Conservation (phyloP, 2,888 invertebrate species). For the Uropetala carovei region DNA sequence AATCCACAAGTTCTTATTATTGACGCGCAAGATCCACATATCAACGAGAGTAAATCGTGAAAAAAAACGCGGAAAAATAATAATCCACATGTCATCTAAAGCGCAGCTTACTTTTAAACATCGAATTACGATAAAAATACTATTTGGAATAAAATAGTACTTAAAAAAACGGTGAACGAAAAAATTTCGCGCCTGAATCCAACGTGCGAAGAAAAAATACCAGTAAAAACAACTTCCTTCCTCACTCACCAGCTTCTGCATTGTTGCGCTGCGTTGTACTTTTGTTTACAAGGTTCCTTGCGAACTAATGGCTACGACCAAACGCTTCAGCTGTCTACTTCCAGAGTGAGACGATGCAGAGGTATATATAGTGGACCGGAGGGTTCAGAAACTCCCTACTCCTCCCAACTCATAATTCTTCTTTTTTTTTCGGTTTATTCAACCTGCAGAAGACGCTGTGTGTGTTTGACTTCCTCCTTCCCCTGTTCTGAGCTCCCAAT, state of each 20-base stretch:
- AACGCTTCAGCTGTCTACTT: slow-evolving; percentile 26
- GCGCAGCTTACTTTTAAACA: no score
- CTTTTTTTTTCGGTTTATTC: slow-evolving; percentile 28
- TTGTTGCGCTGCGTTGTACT: neutral
- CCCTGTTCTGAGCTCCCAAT: neutral
- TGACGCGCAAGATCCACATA: no score
- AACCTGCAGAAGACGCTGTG: neutral
- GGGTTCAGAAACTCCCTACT: slow-evolving; percentile 19
- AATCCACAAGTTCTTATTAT: no score
- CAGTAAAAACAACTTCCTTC: neutral
- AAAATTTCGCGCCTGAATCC: no score
- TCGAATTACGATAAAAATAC: no score
- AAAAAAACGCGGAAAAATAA: no score
- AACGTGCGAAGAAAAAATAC: neutral
- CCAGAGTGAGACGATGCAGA: neutral
- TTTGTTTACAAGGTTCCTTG: neutral
- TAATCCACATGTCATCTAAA: no score
- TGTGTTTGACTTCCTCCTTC: slow-evolving; percentile 25
- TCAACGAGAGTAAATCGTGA: no score
- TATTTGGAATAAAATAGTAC: no score
- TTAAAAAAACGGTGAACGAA: no score
- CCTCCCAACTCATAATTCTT: neutral
- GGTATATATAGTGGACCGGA: slow-evolving; percentile 39
- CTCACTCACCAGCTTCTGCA: slow-evolving; percentile 55
- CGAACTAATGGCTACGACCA: neutral